phyloP scores from a whole-genome alignment of 2,113 vertebrate species.

The Porphyrio hochstetteri region DNA sequence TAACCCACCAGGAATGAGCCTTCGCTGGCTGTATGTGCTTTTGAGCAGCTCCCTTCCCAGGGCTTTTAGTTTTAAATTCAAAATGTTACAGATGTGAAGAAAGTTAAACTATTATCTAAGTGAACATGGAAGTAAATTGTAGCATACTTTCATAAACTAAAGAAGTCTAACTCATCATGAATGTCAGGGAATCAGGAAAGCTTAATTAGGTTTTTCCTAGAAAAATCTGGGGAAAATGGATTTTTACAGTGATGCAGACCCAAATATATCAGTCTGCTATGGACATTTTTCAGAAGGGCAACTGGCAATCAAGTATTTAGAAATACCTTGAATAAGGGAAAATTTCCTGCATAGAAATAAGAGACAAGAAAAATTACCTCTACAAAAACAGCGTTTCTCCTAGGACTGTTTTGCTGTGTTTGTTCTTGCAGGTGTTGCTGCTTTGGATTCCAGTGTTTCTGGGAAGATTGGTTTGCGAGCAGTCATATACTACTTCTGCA shows the following conservation, averaged over 20 bases:
- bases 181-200: neutral
- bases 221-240: neutral
- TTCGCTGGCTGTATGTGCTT: neutral
- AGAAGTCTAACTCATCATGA: neutral
- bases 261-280: neutral
- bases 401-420: neutral
- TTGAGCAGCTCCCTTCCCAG: neutral
- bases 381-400: neutral
- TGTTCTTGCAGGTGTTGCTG: constrained; percentile 85
- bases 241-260: neutral
- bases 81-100: neutral
- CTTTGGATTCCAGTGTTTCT: constrained; percentile 92
- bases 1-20: neutral
- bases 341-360: neutral
- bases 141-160: neutral
- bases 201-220: neutral
- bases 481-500: constrained; percentile 91
- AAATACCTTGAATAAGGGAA: neutral
- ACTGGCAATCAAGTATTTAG: neutral
- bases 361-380: neutral
- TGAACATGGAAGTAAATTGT: neutral
- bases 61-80: neutral
- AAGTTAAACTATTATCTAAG: neutral
- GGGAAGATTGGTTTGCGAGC: constrained; percentile 94
- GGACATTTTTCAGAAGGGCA: neutral